Conservation (phyloP, 2,888 invertebrate genomes). For the Hydrotaea diabolus region DNA sequence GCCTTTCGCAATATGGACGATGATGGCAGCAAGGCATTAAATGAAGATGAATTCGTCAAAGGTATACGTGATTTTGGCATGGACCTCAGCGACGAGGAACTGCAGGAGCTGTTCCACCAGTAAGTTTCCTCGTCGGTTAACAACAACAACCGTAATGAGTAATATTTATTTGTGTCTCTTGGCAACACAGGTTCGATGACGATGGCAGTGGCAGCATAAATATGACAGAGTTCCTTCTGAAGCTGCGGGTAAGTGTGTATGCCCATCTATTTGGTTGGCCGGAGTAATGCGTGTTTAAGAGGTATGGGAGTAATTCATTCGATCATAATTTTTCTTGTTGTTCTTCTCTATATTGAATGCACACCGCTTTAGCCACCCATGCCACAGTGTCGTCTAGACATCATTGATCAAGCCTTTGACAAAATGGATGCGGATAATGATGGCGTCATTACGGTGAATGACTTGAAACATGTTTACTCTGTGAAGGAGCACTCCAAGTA, state of each 20-base stretch:
- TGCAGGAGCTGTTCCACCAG: slow-evolving; percentile 77
- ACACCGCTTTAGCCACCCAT: slow-evolving; percentile 87
- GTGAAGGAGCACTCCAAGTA: slow-evolving; percentile 91
- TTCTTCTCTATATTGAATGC: slow-evolving; percentile 20
- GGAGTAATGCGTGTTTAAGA: slow-evolving; percentile 11
- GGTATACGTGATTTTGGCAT: slow-evolving; percentile 91
- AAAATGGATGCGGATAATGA: slow-evolving; percentile 95
- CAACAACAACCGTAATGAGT: slow-evolving; percentile 24
- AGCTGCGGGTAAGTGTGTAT: slow-evolving; percentile 86
- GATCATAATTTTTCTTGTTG: background rate
- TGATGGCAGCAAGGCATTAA: slow-evolving; percentile 92
- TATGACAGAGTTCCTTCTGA: slow-evolving; percentile 93
- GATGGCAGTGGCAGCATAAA: slow-evolving; percentile 92
- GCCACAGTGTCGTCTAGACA: slow-evolving; percentile 86
- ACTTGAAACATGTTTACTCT: slow-evolving; percentile 89
- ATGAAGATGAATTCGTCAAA: slow-evolving; percentile 89
- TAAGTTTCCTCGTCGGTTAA: slow-evolving; percentile 64
- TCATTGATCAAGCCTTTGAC: slow-evolving; percentile 90
- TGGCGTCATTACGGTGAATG: slow-evolving; percentile 89
- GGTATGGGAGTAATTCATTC: background rate
- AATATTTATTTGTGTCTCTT: background rate
- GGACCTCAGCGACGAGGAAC: slow-evolving; percentile 83
- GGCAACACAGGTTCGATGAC: slow-evolving; percentile 84
- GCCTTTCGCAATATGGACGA: slow-evolving; percentile 96
- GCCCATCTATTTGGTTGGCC: background rate